Percentiles rank a stretch among this genome's conserved stretches.
phyloP scores from a whole-genome alignment of 2,113 vertebrate species.

The Tapirus terrestris region DNA sequence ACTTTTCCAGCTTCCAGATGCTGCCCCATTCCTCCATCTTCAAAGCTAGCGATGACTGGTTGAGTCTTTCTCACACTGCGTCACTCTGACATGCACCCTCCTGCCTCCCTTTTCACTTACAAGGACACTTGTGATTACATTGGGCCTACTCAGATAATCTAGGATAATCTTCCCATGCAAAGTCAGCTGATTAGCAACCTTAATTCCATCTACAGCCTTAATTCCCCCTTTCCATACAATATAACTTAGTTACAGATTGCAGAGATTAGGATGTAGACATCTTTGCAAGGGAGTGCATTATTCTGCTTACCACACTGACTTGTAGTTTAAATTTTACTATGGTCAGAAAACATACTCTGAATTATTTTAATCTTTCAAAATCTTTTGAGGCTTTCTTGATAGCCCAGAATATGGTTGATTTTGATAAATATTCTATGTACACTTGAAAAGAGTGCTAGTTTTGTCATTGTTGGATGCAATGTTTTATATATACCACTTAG shows the following conservation, averaged over 20 bases:
- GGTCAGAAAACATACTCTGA: background rate
- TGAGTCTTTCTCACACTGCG: background rate
- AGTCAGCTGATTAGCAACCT: background rate
- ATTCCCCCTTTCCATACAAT: background rate
- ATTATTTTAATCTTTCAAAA: background rate
- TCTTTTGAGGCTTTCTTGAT: background rate
- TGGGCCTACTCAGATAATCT: background rate
- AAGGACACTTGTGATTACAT: background rate
- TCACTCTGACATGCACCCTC: background rate
- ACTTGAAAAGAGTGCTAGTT: background rate
- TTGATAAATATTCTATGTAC: background rate
- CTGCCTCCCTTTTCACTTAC: background rate
- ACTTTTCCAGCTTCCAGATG: background rate
- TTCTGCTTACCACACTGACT: background rate
- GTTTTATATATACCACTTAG: background rate
- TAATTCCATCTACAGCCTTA: background rate
- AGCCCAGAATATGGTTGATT: background rate
- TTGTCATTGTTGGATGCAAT: background rate
- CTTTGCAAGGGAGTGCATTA: background rate
- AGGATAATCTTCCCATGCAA: background rate
- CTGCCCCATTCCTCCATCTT: background rate
- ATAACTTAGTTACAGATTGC: background rate
- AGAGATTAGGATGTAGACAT: background rate
- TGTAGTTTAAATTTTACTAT: background rate
- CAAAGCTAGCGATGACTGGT: background rate